Evolutionary conservation across 2,113 vertebrate genomes (phyloP).

Genomic region (Xiphias gladius): DNA sequence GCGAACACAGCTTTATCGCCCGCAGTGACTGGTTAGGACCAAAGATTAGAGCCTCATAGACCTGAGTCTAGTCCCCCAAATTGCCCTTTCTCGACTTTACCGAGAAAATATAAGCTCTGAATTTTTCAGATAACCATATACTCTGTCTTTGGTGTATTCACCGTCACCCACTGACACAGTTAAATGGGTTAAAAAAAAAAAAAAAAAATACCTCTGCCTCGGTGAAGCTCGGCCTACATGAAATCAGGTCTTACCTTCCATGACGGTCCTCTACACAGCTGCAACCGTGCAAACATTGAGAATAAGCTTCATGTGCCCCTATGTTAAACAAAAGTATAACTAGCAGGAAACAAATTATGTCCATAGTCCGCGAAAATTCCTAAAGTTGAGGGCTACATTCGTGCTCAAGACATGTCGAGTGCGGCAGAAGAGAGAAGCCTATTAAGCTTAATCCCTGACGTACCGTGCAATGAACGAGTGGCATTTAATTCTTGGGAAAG

Average conservation of each 20-base stretch:
- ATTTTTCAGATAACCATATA: not conserved
- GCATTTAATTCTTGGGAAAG: constrained; percentile 62
- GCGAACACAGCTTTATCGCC: not conserved
- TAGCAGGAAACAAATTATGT: constrained; percentile 80
- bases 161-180: constrained; percentile 32
- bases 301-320: constrained; percentile 47
- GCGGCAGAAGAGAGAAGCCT: constrained; percentile 85
- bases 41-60: not conserved
- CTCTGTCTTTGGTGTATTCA: not conserved
- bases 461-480: constrained; percentile 45
- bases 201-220: not conserved
- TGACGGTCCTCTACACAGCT: constrained; percentile 88
- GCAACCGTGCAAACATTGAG: constrained; percentile 87
- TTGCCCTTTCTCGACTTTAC: not conserved
- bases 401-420: constrained; percentile 80
- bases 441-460: constrained; percentile 90
- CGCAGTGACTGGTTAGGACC: not conserved
- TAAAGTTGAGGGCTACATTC: constrained; percentile 71
- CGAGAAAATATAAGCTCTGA: not conserved
- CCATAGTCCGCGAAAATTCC: constrained; percentile 87
- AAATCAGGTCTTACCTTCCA: constrained; percentile 87
- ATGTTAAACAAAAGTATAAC: constrained; percentile 80
- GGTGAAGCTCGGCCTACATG: not conserved
- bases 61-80: not conserved
- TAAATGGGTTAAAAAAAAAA: constrained; percentile 16